Percentiles rank a stretch among this genome's conserved stretches.
Conservation (phyloP, 2,113 vertebrate genomes). For the Mormoops blainvillei region DNA sequence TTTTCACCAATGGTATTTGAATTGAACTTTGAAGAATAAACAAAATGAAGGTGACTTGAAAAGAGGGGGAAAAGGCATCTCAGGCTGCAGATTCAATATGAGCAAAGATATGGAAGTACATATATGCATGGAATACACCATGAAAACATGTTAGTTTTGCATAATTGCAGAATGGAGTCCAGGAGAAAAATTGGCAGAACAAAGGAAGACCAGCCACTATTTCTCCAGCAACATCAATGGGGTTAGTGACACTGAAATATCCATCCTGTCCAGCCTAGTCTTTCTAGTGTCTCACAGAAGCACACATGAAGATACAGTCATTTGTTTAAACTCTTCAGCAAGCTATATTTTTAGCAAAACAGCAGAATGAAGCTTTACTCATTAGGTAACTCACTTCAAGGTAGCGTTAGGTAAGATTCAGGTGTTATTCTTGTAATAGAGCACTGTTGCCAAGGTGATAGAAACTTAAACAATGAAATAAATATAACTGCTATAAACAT, state of each 20-base stretch:
- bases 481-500: conserved; percentile 44
- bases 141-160: background rate
- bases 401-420: conserved; percentile 36
- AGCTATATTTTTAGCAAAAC: conserved; percentile 33
- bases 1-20: background rate
- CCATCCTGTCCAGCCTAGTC: background rate
- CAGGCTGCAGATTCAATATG: background rate
- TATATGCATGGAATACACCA: background rate
- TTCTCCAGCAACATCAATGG: background rate
- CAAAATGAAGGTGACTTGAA: background rate
- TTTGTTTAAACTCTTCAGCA: background rate
- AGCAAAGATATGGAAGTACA: background rate
- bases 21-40: background rate
- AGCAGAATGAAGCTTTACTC: conserved; percentile 12
- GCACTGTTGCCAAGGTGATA: conserved; percentile 39
- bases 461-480: conserved; percentile 48
- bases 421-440: conserved; percentile 40
- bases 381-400: conserved; percentile 21
- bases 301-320: background rate
- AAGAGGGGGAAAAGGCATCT: background rate
- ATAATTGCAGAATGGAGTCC: background rate
- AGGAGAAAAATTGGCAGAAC: background rate
- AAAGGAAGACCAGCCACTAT: background rate
- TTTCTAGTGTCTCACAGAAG: background rate
- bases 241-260: background rate